Percentiles rank a stretch among this genome's conserved stretches.
Evolutionary conservation across 1,140 invertebrate species (phyloP).

Genomic region (Ooceraea biroi): DNA sequence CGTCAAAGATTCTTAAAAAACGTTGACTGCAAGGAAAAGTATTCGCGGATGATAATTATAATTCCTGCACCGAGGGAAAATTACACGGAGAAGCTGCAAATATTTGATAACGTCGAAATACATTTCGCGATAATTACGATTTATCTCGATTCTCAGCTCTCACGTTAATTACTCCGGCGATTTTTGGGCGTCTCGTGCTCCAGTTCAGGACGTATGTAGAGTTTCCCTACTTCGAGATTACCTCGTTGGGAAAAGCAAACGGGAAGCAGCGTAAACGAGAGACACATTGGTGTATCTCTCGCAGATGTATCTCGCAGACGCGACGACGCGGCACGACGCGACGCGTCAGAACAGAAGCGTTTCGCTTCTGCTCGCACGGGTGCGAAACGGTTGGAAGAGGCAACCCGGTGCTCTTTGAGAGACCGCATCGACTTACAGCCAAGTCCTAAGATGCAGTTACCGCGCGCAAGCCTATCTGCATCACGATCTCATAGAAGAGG

Average conservation of each 20-base stretch:
- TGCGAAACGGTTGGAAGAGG: background rate
- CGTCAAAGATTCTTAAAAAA: background rate
- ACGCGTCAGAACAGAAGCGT: background rate
- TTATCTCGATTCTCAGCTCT: background rate
- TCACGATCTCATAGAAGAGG: slow-evolving; percentile 60
- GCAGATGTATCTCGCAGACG: slow-evolving; percentile 28
- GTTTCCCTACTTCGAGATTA: slow-evolving; percentile 21
- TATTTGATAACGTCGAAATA: background rate
- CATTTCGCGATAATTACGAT: background rate
- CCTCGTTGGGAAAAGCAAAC: slow-evolving; percentile 36
- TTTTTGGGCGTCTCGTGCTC: background rate
- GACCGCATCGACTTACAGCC: slow-evolving; percentile 51
- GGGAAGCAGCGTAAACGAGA: slow-evolving; percentile 32
- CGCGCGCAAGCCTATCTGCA: slow-evolving; percentile 65
- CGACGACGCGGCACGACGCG: background rate
- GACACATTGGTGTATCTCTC: slow-evolving; percentile 7
- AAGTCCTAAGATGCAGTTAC: slow-evolving; percentile 62
- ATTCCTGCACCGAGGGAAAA: background rate
- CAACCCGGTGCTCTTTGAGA: slow-evolving; percentile 65
- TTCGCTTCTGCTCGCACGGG: background rate
- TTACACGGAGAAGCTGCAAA: background rate
- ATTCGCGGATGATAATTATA: background rate
- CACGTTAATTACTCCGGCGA: background rate
- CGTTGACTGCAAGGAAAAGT: background rate
- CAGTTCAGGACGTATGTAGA: background rate